A percentile compares a stretch with the other conserved stretches of the same genome.
phyloP scores from a whole-genome alignment of 2,797 vertebrate species.

The Cetoscarus ocellatus region DNA sequence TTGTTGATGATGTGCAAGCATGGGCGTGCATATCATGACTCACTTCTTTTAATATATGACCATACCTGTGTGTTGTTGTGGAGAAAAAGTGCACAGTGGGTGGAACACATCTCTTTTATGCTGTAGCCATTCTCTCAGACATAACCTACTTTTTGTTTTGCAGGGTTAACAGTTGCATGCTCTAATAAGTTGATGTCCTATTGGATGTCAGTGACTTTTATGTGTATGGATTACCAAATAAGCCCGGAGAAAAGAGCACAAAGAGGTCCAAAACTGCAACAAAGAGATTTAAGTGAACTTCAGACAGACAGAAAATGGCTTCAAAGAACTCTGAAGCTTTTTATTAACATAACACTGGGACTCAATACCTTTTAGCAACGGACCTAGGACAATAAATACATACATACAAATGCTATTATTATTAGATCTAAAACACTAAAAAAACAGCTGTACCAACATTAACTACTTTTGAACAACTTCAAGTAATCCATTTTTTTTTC shows the following conservation, averaged over 20 bases:
- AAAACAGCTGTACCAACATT: too few relatives aligned
- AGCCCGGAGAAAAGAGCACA: background rate
- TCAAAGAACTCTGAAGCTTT: background rate
- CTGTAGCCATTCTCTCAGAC: background rate
- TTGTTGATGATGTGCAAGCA: slow-evolving; percentile 20
- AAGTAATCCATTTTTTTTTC: too few relatives aligned
- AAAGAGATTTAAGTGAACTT: background rate
- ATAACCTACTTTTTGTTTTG: slow-evolving; percentile 3
- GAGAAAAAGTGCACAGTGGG: background rate
- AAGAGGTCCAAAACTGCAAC: background rate
- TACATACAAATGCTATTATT: too few relatives aligned
- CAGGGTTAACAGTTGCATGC: background rate
- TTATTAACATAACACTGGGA: too few relatives aligned
- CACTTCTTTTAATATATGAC: slow-evolving; percentile 22
- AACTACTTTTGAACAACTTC: too few relatives aligned
- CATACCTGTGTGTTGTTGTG: slow-evolving; percentile 31
- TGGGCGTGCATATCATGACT: slow-evolving; percentile 55
- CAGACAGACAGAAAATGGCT: background rate
- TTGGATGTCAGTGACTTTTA: background rate
- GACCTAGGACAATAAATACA: too few relatives aligned
- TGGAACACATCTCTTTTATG: slow-evolving; percentile 1
- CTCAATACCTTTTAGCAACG: too few relatives aligned
- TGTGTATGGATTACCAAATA: background rate
- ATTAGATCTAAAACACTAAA: too few relatives aligned
- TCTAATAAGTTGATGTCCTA: background rate